These are phyloP conservation scores for Nysson spinosus DNA, from an alignment of 2,888 invertebrate genomes.

Conservation along the genomic window DNA sequence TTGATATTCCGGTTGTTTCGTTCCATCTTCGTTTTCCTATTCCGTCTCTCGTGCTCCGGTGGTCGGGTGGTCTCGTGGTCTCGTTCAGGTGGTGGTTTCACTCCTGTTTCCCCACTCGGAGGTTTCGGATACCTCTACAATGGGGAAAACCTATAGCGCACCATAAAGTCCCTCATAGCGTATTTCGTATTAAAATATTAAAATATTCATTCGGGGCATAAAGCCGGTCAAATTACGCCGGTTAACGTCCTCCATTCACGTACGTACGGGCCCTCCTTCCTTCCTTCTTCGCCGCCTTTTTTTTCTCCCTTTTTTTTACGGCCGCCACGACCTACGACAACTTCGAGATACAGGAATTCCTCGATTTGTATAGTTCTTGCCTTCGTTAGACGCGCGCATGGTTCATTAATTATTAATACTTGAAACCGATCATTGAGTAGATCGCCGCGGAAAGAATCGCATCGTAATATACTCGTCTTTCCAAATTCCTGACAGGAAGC, in stretches of 20 bases:
- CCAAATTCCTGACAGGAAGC: too few species aligned
- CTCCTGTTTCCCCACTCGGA: not conserved
- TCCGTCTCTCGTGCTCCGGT: constrained; percentile 25
- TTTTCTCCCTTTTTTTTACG: constrained; percentile 57
- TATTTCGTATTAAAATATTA: constrained; percentile 76
- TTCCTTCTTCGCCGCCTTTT: constrained; percentile 36
- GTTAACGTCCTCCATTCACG: constrained; percentile 71
- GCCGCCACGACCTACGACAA: constrained; percentile 72
- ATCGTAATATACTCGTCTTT: too few species aligned
- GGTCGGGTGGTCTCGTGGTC: constrained; percentile 22
- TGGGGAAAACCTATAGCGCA: constrained; percentile 64
- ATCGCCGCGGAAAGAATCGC: too few species aligned
- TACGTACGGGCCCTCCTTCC: constrained; percentile 52
- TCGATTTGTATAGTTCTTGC: constrained; percentile 58
- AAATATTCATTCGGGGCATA: constrained; percentile 75
- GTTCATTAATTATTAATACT: too few species aligned
- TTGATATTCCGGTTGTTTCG: too few species aligned
- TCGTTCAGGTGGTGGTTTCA: constrained; percentile 10
- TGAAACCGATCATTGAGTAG: too few species aligned
- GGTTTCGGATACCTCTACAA: constrained; percentile 62
- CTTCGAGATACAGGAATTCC: constrained; percentile 67
- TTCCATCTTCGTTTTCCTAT: constrained; percentile 14
- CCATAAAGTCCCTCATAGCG: constrained; percentile 70
- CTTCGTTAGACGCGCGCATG: not conserved
- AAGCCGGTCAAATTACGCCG: constrained; percentile 73